A percentile compares a stretch with the other conserved stretches of the same genome.
These are phyloP conservation scores for Leptura quadrifasciata DNA, from an alignment of 2,888 invertebrate genomes.

Conservation along the genomic window DNA sequence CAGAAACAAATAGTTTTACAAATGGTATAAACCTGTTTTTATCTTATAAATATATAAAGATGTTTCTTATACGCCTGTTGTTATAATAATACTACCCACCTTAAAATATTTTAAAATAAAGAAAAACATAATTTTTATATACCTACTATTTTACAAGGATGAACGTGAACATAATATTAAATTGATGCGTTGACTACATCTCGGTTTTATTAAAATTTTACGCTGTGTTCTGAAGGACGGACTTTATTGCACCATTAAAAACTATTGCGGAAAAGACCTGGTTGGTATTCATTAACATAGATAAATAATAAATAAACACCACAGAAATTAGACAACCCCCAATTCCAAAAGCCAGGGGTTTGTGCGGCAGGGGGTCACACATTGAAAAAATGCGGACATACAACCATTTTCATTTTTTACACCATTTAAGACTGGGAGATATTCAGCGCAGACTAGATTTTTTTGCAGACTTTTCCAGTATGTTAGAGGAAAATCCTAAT, in stretches of 20 bases:
- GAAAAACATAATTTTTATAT: background rate
- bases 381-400: no score
- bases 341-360: no score
- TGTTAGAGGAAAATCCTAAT: no score
- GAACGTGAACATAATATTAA: background rate
- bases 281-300: background rate
- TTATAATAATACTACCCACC: background rate
- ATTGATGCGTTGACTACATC: background rate
- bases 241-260: constrained; percentile 1
- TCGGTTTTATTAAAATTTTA: background rate
- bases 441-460: background rate
- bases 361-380: no score
- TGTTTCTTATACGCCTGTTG: background rate
- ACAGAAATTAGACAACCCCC: no score
- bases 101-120: background rate
- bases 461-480: background rate
- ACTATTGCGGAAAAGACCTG: background rate
- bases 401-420: no score
- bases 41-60: no score
- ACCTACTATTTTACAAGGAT: constrained; percentile 1
- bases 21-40: no score
- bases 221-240: background rate
- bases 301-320: no score
- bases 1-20: no score
- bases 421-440: no score